Evolutionary conservation across 1,140 invertebrate species (phyloP).

Genomic region (Aradophagus sp.): DNA sequence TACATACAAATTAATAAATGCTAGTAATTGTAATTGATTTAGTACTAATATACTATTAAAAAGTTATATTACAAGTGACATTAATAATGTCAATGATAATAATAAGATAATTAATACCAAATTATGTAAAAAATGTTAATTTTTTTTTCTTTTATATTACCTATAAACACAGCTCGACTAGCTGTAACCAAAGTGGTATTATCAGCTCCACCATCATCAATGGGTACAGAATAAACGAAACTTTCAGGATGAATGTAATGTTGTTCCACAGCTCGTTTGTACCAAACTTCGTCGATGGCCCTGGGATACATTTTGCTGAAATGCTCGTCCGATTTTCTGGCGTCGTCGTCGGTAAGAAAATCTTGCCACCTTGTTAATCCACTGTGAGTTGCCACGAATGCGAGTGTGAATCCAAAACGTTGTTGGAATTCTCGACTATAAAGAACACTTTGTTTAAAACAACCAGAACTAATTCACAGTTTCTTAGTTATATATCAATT

Average conservation of each 20-base stretch:
- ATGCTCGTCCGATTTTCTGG: conserved; percentile 59
- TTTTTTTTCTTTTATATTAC: too few species aligned
- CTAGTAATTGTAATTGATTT: too few species aligned
- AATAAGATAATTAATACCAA: too few species aligned
- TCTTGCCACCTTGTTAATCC: conserved; percentile 92
- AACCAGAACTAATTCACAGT: not conserved
- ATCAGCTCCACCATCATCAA: conserved; percentile 79
- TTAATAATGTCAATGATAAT: too few species aligned
- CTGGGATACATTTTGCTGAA: conserved; percentile 70
- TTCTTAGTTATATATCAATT: conserved; percentile 1
- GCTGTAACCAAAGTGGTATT: conserved; percentile 88
- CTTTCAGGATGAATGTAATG: conserved; percentile 85
- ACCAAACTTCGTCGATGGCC: conserved; percentile 95
- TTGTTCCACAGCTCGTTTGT: conserved; percentile 92
- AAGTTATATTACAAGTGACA: too few species aligned
- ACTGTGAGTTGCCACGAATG: conserved; percentile 91
- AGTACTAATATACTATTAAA: too few species aligned
- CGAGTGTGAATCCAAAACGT: conserved; percentile 87
- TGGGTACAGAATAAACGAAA: conserved; percentile 92
- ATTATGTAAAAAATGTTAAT: too few species aligned
- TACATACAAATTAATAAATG: too few species aligned
- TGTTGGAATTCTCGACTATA: conserved; percentile 85
- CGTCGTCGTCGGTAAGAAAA: conserved; percentile 75
- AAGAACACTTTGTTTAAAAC: conserved; percentile 47
- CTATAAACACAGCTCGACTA: conserved; percentile 88